These are phyloP conservation scores for Gobio occitaniae DNA, from an alignment of 2,797 vertebrate genomes.

Conservation along the genomic window DNA sequence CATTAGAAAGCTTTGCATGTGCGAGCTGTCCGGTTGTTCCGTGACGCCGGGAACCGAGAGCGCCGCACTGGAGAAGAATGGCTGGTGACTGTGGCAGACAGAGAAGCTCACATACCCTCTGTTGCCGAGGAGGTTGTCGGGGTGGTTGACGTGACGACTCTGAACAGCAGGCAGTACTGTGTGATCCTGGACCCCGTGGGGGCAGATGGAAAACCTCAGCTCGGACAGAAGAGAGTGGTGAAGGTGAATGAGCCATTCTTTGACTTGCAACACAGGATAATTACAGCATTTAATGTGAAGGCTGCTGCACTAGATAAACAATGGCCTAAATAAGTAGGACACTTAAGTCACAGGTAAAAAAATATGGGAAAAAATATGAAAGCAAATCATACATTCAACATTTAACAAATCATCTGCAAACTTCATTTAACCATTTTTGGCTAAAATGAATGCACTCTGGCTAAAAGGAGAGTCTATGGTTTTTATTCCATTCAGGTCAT, in stretches of 20 bases:
- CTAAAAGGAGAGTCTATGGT: background rate
- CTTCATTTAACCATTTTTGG: background rate
- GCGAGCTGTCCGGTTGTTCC: slow-evolving; percentile 83
- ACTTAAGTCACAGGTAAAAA: background rate
- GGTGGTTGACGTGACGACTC: slow-evolving; percentile 84
- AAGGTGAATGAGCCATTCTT: slow-evolving; percentile 78
- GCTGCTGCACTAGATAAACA: background rate
- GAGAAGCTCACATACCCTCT: slow-evolving; percentile 87
- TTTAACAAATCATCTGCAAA: too few species aligned
- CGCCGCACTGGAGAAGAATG: slow-evolving; percentile 90
- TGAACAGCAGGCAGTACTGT: slow-evolving; percentile 87
- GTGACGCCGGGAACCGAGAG: slow-evolving; percentile 72
- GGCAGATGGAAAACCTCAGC: slow-evolving; percentile 84
- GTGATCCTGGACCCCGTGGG: slow-evolving; percentile 88
- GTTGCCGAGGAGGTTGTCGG: slow-evolving; percentile 89
- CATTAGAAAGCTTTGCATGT: slow-evolving; percentile 87
- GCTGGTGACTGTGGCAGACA: slow-evolving; percentile 84
- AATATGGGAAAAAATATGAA: background rate
- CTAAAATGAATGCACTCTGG: background rate
- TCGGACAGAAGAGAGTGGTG: slow-evolving; percentile 88
- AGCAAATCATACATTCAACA: background rate
- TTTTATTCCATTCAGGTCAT: background rate
- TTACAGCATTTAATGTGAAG: background rate
- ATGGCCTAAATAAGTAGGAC: background rate
- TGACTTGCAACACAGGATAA: background rate